Evolutionary conservation across 1,140 invertebrate genomes (phyloP).

Genomic region (Luehdorfia chinensis): DNA sequence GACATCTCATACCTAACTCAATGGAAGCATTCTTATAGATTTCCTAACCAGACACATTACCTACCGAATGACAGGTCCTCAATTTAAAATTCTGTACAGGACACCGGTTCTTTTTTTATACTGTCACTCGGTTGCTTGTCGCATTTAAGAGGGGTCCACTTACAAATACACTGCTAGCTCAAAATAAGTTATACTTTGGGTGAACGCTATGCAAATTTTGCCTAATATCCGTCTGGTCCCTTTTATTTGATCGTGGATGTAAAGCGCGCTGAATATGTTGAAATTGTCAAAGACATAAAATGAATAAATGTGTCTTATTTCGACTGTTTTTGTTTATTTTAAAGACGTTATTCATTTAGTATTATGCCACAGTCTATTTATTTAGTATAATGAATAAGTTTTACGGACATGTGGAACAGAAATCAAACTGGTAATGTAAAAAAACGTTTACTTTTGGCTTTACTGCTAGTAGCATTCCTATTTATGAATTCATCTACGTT

Average conservation of each 20-base stretch:
- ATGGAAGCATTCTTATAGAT: too few species aligned
- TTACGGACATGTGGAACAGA: too few species aligned
- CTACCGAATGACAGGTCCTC: neutral
- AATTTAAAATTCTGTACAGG: constrained; percentile 2
- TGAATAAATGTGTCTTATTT: neutral
- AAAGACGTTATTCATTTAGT: too few species aligned
- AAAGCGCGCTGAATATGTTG: neutral
- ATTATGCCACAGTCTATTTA: too few species aligned
- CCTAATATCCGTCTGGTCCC: constrained; percentile 11
- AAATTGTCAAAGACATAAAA: constrained; percentile 1
- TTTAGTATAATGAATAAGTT: too few species aligned
- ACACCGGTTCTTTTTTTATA: neutral
- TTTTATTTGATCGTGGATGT: constrained; percentile 1
- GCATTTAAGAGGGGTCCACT: constrained; percentile 1
- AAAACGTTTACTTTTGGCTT: too few species aligned
- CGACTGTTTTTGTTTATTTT: neutral
- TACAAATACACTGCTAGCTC: constrained; percentile 7
- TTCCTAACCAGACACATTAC: neutral
- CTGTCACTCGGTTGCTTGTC: neutral
- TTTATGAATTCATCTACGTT: too few species aligned
- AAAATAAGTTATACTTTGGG: constrained; percentile 8
- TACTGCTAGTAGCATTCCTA: too few species aligned
- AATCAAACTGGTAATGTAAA: too few species aligned
- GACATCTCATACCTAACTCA: too few species aligned
- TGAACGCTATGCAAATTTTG: constrained; percentile 11